Evolutionary conservation across 2,888 invertebrate genomes (phyloP), one percentile per base, ranked within the genome.

Genomic region (Aspidiotus rigidus): DNA sequence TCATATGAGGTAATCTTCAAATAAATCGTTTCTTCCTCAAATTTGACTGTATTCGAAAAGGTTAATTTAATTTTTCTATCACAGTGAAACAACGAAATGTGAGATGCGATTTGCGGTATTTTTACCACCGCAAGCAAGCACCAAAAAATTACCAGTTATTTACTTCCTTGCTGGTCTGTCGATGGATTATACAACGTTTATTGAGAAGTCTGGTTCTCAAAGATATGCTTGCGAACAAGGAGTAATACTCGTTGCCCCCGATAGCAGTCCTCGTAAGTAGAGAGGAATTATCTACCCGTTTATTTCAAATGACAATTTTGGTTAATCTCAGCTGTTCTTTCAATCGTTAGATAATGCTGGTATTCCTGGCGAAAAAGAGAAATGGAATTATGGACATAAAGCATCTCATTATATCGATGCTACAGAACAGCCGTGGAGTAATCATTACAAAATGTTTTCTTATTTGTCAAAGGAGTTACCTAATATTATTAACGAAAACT

Each of bases 351-450:
- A 53, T 16, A 59, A 67, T 28, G 60, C 67, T 10, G 88, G 90
- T 74, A 84, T 99, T 70, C 86, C 89, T 16, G 96, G 95, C 0
- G 93, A 98, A 79, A 89, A 92, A 76, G 94, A 93, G 53, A 82
- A 84, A 16, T 96, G 90, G 85, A 96, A 97, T 79, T 94, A 99
- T 80, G 99, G 99, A 40, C 87, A 88, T 10, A 91, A 91, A 8
- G 98, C 98, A 72, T 94, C 97, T 0, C 98, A 96, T 79, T 99
- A 99, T 78, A 81, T 99, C 1, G 90, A 99, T 81, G 95, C 98
- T 7, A 86, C 86, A 0, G 83, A 87, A 74, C 87, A 88, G n/a
- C 93, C 93, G 16, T 99, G 97, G 97, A 86, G 87, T 44, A 86
- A 84, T 41, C 85, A 98, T 80, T 99, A 96, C 77, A 84, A 86